These are phyloP conservation scores for Oryctolagus cuniculus DNA, from an alignment of 2,113 vertebrate genomes.

Conservation along the genomic window mOryCun1.1 NC_091451.1:20790001-20790500, in stretches of 20 bases:
- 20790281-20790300: slow-evolving; percentile 12
- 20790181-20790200: not conserved
- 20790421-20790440: slow-evolving; percentile 94
- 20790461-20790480: not conserved
- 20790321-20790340: slow-evolving; percentile 44
- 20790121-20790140: not conserved
- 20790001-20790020: too few species aligned
- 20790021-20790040: too few species aligned
- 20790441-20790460: not conserved
- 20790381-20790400: slow-evolving; percentile 99
- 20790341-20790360: slow-evolving; percentile 88
- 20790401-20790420: slow-evolving; percentile 97
- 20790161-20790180: not conserved
- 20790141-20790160: not conserved
- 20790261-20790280: slow-evolving; percentile 19
- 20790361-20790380: slow-evolving; percentile 98
- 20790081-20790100: too few species aligned
- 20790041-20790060: too few species aligned
- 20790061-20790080: too few species aligned
- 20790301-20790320: slow-evolving; percentile 29
- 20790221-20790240: slow-evolving; percentile 32
- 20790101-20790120: not conserved
- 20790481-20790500: slow-evolving; percentile 18
- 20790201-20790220: not conserved
- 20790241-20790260: not conserved